Conservation (phyloP, 2,888 invertebrate genomes). For the Pandemis cinnamomeana region DNA sequence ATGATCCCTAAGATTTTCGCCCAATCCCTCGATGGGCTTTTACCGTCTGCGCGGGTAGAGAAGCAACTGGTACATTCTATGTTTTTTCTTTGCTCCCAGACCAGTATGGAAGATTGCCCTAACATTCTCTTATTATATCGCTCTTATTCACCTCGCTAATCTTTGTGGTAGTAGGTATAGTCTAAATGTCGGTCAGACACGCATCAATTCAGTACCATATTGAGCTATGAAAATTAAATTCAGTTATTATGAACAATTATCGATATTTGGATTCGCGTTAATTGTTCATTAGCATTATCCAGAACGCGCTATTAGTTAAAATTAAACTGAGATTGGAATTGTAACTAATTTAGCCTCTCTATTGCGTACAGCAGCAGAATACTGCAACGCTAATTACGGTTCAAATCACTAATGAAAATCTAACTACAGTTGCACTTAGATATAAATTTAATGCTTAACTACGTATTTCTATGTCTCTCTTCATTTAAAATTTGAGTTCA, state of each 20-base stretch:
- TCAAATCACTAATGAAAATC: conserved; percentile 23
- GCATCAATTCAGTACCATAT: not conserved
- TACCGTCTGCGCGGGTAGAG: no score
- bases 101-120: no score
- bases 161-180: no score
- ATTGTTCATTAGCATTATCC: conserved; percentile 59
- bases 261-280: conserved; percentile 25
- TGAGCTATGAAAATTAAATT: conserved; percentile 3
- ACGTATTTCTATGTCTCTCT: no score
- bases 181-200: not conserved
- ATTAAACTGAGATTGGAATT: conserved; percentile 54
- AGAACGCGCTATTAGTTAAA: conserved; percentile 55
- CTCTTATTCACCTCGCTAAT: no score
- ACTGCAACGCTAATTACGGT: conserved; percentile 25
- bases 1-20: no score
- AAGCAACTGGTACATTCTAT: no score
- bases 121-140: no score
- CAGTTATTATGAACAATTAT: conserved; percentile 17
- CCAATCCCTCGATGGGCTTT: no score
- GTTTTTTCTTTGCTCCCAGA: no score
- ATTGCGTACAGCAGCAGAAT: conserved; percentile 45
- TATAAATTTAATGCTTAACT: no score
- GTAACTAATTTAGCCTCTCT: conserved; percentile 48
- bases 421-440: not conserved
- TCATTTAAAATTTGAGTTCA: no score